Conservation (phyloP, 2,113 vertebrate genomes). For the Prolemur simus region DNA sequence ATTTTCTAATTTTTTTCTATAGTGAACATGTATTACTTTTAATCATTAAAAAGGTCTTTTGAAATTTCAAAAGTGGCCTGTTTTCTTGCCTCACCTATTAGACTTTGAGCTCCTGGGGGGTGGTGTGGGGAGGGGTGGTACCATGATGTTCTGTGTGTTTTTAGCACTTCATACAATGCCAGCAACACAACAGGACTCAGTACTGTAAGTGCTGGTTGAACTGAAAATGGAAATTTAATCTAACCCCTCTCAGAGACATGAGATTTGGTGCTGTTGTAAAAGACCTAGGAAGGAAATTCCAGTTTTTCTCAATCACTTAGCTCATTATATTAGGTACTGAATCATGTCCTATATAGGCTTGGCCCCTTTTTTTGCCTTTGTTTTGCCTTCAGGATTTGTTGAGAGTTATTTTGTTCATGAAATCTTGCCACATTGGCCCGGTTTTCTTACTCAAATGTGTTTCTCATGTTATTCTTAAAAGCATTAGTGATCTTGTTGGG, state of each 20-base stretch:
- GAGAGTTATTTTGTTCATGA: slow-evolving; percentile 9
- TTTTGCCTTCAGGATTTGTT: slow-evolving; percentile 37
- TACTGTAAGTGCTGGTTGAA: not conserved
- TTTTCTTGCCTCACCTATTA: not conserved
- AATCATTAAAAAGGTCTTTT: not conserved
- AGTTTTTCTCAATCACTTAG: not conserved
- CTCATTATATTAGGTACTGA: not conserved
- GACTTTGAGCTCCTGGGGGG: not conserved
- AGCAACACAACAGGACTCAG: not conserved
- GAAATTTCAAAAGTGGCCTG: not conserved
- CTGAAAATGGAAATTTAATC: not conserved
- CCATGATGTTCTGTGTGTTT: not conserved
- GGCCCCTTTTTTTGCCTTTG: not conserved
- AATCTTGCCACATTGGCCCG: not conserved
- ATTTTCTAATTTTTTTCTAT: not conserved
- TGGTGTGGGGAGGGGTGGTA: not conserved
- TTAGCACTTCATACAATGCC: not conserved
- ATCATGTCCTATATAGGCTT: not conserved
- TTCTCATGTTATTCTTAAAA: slow-evolving; percentile 54
- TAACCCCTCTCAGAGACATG: not conserved
- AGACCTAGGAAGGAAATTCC: slow-evolving; percentile 47
- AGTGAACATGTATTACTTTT: not conserved
- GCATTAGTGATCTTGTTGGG: slow-evolving; percentile 25
- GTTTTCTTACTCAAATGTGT: slow-evolving; percentile 35
- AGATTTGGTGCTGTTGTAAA: not conserved